Evolutionary conservation across 2,113 vertebrate genomes (phyloP).

Genomic region (Taurulus bubalis): DNA sequence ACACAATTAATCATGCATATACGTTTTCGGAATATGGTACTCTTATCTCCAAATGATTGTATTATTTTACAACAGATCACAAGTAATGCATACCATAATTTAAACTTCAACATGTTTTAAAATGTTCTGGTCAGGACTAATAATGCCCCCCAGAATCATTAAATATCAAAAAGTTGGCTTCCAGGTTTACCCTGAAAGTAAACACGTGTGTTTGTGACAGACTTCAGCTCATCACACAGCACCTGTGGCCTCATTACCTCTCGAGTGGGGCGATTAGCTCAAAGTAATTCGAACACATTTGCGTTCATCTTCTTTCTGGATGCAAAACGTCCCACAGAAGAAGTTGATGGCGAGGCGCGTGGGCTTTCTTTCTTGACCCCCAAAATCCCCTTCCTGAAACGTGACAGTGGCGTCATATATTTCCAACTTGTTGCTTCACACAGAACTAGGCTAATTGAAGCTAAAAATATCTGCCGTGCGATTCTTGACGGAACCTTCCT

Average conservation of each 20-base stretch:
- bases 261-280: too few species aligned
- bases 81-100: not conserved
- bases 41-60: not conserved
- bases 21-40: not conserved
- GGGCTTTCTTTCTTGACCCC: not conserved
- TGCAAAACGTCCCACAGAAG: not conserved
- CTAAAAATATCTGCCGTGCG: conserved; percentile 56
- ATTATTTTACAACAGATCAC: not conserved
- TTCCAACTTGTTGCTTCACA: conserved; percentile 58
- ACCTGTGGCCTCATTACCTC: not conserved
- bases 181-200: not conserved
- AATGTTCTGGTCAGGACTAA: not conserved
- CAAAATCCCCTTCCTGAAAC: conserved; percentile 24
- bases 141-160: not conserved
- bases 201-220: not conserved
- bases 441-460: conserved; percentile 67
- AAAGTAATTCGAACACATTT: not conserved
- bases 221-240: not conserved
- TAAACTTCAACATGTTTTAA: not conserved
- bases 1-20: not conserved
- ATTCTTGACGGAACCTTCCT: conserved; percentile 13
- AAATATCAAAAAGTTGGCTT: not conserved
- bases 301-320: not conserved
- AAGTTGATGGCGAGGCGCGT: not conserved
- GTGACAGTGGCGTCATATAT: conserved; percentile 44